Conservation (phyloP, 2,113 vertebrate genomes). For the Nothocercus julius region DNA sequence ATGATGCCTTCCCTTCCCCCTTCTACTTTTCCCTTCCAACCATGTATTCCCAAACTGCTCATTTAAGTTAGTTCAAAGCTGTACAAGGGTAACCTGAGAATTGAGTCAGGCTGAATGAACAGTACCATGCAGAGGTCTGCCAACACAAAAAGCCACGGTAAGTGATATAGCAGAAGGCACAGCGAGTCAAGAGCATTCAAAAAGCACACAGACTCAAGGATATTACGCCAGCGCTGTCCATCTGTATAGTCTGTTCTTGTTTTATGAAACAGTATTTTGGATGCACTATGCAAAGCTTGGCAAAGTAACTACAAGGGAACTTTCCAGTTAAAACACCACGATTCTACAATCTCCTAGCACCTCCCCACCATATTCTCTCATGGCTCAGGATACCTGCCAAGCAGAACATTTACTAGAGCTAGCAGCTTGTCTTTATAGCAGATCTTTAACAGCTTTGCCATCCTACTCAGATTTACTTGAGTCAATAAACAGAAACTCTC, state of each 20-base stretch:
- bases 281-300: slow-evolving; percentile 14
- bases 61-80: neutral
- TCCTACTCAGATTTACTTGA: slow-evolving; percentile 3
- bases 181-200: slow-evolving; percentile 22
- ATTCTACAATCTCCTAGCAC: neutral
- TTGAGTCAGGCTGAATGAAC: neutral
- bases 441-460: slow-evolving; percentile 48
- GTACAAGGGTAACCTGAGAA: slow-evolving; percentile 57
- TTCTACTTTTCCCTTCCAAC: slow-evolving; percentile 20
- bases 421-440: slow-evolving; percentile 29
- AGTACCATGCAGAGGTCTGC: slow-evolving; percentile 63
- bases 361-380: slow-evolving; percentile 36
- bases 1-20: neutral
- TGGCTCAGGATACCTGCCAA: slow-evolving; percentile 49
- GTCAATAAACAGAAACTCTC: slow-evolving; percentile 49
- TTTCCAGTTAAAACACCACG: slow-evolving; percentile 49
- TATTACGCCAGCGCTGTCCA: slow-evolving; percentile 6
- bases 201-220: slow-evolving; percentile 28
- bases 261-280: neutral
- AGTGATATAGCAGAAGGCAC: slow-evolving; percentile 62
- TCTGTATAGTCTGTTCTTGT: slow-evolving; percentile 31
- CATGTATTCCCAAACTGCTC: slow-evolving; percentile 43
- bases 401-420: slow-evolving; percentile 33
- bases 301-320: slow-evolving; percentile 28
- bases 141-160: slow-evolving; percentile 37